Evolutionary conservation across 2,888 invertebrate genomes (phyloP).

Genomic region (Protonemura montana): DNA sequence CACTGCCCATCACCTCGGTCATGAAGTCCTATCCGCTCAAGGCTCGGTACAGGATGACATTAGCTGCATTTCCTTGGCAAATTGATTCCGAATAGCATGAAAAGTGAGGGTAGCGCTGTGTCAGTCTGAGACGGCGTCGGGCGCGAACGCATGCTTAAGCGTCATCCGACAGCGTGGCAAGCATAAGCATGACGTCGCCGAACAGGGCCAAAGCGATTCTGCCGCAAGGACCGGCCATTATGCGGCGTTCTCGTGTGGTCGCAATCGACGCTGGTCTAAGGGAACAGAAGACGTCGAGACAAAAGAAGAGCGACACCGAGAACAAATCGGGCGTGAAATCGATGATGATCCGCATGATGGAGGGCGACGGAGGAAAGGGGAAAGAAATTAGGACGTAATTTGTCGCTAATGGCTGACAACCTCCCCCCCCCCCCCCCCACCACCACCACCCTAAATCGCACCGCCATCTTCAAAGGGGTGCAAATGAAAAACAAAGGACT

Average conservation of each 20-base stretch:
- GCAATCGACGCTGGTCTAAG: too few relatives aligned
- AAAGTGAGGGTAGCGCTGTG: too few relatives aligned
- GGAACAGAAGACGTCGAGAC: neutral
- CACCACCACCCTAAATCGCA: neutral
- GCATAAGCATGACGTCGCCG: neutral
- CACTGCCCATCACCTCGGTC: too few relatives aligned
- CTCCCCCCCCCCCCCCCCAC: neutral
- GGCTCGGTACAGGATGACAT: too few relatives aligned
- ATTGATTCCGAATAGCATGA: too few relatives aligned
- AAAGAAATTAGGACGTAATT: neutral
- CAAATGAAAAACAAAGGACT: neutral
- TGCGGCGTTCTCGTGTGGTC: too few relatives aligned
- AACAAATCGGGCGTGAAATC: slow-evolving; percentile 5
- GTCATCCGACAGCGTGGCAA: too few relatives aligned
- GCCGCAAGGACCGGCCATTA: neutral
- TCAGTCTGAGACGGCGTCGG: too few relatives aligned
- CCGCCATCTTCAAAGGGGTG: neutral
- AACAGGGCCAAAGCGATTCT: neutral
- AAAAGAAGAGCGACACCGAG: neutral
- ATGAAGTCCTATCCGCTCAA: too few relatives aligned
- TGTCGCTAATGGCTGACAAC: neutral
- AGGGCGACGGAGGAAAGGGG: neutral
- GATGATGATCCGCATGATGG: neutral
- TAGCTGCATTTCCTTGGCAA: too few relatives aligned
- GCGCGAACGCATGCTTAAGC: too few relatives aligned